These are phyloP conservation scores for Dascyllus trimaculatus DNA, from an alignment of 2,113 vertebrate species.

Conservation along the genomic window DNA sequence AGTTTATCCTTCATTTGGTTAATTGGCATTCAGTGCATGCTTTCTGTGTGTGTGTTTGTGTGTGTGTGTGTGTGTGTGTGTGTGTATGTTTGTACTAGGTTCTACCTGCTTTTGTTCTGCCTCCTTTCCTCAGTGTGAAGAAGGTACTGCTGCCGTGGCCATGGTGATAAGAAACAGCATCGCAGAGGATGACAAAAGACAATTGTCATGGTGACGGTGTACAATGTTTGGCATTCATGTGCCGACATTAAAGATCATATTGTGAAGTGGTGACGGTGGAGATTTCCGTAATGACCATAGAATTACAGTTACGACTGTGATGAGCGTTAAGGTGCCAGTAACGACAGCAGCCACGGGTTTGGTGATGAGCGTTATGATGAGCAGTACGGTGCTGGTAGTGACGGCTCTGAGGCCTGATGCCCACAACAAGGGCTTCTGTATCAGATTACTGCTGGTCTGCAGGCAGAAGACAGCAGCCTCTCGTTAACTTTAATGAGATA, in stretches of 20 bases:
- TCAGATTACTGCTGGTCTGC: conserved; percentile 74
- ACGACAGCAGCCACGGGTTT: background rate
- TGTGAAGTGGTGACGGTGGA: background rate
- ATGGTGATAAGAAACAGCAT: conserved; percentile 62
- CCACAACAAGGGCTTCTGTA: conserved; percentile 45
- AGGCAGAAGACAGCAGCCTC: conserved; percentile 76
- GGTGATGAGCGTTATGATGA: conserved; percentile 30
- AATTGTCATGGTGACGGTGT: conserved; percentile 67
- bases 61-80: conserved; percentile 12
- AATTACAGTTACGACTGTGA: conserved; percentile 22
- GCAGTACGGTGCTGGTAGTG: background rate
- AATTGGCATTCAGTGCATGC: conserved; percentile 68
- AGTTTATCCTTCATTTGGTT: conserved; percentile 67
- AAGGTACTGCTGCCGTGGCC: conserved; percentile 60
- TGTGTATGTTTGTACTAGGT: background rate
- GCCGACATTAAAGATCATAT: conserved; percentile 17
- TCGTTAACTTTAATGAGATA: conserved; percentile 83
- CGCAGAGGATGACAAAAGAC: conserved; percentile 56
- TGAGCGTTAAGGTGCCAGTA: conserved; percentile 11
- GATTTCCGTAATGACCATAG: conserved; percentile 25
- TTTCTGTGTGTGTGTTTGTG: background rate
- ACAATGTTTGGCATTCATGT: conserved; percentile 38
- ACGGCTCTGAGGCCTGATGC: conserved; percentile 36
- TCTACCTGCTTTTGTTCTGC: conserved; percentile 58
- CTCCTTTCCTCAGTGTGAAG: conserved; percentile 30